Conservation (phyloP, 1,140 invertebrate genomes). For the Zaprionus nigranus region DNA sequence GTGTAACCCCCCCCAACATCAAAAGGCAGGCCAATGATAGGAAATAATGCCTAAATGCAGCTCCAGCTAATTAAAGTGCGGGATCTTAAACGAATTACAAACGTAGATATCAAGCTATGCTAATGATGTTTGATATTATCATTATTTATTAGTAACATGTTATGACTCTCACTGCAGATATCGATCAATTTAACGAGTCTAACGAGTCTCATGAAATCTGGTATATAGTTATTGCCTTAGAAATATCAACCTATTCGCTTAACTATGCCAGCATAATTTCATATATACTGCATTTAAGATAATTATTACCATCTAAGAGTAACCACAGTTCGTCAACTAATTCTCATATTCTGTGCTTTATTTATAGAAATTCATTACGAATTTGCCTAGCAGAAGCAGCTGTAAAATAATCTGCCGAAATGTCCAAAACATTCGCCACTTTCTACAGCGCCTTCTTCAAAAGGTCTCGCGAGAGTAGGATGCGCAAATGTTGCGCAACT, state of each 20-base stretch:
- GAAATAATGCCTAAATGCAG: background rate
- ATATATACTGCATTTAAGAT: background rate
- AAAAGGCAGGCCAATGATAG: conserved; percentile 7
- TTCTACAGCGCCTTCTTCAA: conserved; percentile 61
- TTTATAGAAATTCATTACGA: conserved; percentile 55
- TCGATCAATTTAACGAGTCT: no score
- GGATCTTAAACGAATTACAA: background rate
- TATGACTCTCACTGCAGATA: no score
- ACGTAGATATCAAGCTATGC: background rate
- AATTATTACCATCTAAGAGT: background rate
- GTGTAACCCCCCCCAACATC: background rate
- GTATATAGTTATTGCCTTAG: no score
- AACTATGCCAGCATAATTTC: background rate
- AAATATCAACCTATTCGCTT: background rate
- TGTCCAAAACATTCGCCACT: conserved; percentile 28
- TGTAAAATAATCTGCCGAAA: conserved; percentile 41
- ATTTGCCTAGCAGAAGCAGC: conserved; percentile 40
- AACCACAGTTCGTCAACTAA: conserved; percentile 1
- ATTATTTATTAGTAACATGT: no score
- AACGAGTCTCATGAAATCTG: no score
- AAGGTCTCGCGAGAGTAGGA: conserved; percentile 45
- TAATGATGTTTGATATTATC: no score
- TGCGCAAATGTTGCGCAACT: conserved; percentile 69
- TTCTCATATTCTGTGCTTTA: background rate
- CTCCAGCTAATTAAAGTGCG: background rate